A percentile compares a stretch with the other conserved stretches of the same genome.
Evolutionary conservation across 2,113 vertebrate species (phyloP).

Genomic region (Mystacornis crossleyi): DNA sequence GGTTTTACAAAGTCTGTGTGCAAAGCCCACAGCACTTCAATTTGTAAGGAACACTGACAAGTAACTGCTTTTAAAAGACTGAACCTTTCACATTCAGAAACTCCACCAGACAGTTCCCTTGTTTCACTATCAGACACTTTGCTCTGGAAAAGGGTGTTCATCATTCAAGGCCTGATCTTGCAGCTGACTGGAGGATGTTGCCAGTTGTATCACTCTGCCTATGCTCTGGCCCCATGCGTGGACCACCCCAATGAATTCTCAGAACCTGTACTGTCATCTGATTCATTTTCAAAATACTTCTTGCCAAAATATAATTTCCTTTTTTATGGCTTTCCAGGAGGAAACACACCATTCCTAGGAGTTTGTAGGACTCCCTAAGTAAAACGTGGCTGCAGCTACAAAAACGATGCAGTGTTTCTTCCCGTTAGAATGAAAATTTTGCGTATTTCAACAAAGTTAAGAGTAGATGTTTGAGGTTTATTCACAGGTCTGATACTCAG

Average conservation of each 20-base stretch:
- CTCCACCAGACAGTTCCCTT: not conserved
- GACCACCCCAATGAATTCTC: not conserved
- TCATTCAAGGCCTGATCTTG: not conserved
- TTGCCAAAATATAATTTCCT: not conserved
- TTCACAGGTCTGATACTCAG: not conserved
- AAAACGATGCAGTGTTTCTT: not conserved
- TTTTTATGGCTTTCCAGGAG: not conserved
- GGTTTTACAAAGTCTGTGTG: not conserved
- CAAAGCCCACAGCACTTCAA: not conserved
- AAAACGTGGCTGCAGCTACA: not conserved
- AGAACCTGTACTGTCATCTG: not conserved
- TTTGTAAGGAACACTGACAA: not conserved
- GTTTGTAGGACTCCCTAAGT: not conserved
- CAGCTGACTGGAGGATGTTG: not conserved
- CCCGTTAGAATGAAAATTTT: not conserved
- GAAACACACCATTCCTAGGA: not conserved
- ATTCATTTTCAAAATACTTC: not conserved
- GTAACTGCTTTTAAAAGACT: not conserved
- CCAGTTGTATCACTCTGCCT: not conserved
- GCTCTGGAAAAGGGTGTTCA: not conserved
- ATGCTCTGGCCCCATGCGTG: fast-evolving
- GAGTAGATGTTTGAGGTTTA: not conserved
- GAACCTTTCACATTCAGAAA: not conserved
- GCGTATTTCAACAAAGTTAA: not conserved
- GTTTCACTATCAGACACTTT: not conserved